Evolutionary conservation across 53 echinoderm and acorn worm genomes (phyloP).

Genomic region (Temnopleurus reevesii): DNA sequence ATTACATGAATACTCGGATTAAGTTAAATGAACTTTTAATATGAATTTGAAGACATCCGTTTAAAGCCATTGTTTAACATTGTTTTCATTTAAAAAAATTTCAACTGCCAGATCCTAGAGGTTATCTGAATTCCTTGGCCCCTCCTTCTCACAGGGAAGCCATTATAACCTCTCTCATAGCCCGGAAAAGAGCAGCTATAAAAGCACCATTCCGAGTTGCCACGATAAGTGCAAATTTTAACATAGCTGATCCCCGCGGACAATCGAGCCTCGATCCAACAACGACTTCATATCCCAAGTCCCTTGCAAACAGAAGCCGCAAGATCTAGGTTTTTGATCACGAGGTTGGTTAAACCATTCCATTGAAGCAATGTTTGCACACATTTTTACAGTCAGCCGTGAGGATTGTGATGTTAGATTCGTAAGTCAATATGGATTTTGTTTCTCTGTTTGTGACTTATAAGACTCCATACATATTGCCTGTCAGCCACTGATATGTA

Average conservation of each 20-base stretch:
- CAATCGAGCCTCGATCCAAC: neutral
- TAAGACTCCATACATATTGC: neutral
- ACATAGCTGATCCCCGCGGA: constrained; percentile 14
- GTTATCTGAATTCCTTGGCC: no score
- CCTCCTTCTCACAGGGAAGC: no score
- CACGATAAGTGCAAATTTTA: neutral
- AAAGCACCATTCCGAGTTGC: neutral
- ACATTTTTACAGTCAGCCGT: neutral
- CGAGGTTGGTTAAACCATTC: neutral
- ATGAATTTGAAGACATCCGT: no score
- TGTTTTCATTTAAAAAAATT: no score
- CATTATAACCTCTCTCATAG: no score
- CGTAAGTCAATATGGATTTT: neutral
- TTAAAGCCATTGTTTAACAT: no score
- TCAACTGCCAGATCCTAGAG: no score
- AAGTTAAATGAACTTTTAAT: no score
- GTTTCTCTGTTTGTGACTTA: neutral
- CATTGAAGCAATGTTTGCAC: constrained; percentile 5
- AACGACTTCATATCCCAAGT: neutral
- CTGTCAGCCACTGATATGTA: no score
- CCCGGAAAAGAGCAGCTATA: neutral
- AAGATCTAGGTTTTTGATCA: constrained; percentile 48
- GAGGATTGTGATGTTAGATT: neutral
- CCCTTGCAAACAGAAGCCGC: constrained; percentile 14
- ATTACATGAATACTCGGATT: no score